These are phyloP conservation scores for Amblyraja radiata DNA, from an alignment of 2,797 vertebrate species.

Conservation along the genomic window DNA sequence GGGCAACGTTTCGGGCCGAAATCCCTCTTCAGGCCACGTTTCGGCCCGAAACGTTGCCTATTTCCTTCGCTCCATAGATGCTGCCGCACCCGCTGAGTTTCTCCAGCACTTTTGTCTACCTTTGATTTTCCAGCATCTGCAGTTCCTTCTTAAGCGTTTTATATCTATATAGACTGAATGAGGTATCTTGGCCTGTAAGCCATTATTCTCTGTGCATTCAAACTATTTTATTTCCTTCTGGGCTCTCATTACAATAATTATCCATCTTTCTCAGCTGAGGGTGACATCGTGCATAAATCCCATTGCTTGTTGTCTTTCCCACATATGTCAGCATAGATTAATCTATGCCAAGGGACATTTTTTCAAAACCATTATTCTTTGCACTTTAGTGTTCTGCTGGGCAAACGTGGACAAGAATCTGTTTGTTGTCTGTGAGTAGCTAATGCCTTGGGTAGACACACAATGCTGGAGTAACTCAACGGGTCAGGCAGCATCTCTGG, in stretches of 20 bases:
- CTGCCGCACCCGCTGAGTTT: too few relatives aligned
- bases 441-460: background rate
- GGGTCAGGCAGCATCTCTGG: too few relatives aligned
- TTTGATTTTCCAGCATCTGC: too few relatives aligned
- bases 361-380: background rate
- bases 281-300: background rate
- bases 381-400: background rate
- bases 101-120: too few relatives aligned
- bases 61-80: too few relatives aligned
- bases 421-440: background rate
- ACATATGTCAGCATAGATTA: background rate
- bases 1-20: too few relatives aligned
- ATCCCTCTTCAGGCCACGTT: too few relatives aligned
- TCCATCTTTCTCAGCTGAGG: background rate
- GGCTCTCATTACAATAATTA: background rate
- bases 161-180: background rate
- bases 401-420: background rate
- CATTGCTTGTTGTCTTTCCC: background rate
- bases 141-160: background rate
- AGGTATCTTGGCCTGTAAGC: too few relatives aligned
- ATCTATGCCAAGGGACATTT: background rate
- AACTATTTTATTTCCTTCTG: background rate
- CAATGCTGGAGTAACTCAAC: too few relatives aligned
- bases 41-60: too few relatives aligned
- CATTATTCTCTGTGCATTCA: background rate